A percentile compares a stretch with the other conserved stretches of the same genome.
Conservation (phyloP, 2,888 invertebrate genomes). For the Frankliniella fusca region DNA sequence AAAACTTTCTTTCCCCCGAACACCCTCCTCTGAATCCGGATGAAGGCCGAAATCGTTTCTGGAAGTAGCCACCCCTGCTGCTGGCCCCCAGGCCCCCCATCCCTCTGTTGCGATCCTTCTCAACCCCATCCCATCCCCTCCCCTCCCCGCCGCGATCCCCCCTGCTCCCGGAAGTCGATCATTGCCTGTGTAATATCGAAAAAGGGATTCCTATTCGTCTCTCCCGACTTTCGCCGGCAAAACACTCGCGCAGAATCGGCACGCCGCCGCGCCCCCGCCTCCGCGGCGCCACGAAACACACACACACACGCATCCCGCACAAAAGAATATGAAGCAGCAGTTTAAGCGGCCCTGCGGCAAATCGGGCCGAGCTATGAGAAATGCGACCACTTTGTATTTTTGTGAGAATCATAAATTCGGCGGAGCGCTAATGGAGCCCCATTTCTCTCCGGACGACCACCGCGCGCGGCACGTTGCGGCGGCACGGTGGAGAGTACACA, state of each 20-base stretch:
- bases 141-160: not conserved
- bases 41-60: not conserved
- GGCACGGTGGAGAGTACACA: too few species aligned
- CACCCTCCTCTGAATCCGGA: constrained; percentile 12
- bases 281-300: too few species aligned
- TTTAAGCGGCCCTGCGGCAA: too few species aligned
- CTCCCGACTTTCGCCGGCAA: too few species aligned
- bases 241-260: not conserved
- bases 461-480: too few species aligned
- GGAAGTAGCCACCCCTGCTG: not conserved
- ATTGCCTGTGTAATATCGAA: not conserved
- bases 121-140: too few species aligned
- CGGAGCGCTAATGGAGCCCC: not conserved
- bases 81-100: not conserved
- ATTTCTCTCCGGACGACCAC: too few species aligned
- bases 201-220: too few species aligned
- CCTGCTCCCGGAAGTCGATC: not conserved
- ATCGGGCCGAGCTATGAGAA: not conserved
- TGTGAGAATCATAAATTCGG: not conserved
- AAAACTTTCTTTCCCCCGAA: constrained; percentile 14
- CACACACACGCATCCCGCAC: too few species aligned
- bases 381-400: constrained; percentile 4
- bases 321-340: too few species aligned
- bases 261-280: not conserved
- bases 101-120: too few species aligned